Conservation (phyloP, 1,140 invertebrate genomes). For the Hirudo medicinalis region DNA sequence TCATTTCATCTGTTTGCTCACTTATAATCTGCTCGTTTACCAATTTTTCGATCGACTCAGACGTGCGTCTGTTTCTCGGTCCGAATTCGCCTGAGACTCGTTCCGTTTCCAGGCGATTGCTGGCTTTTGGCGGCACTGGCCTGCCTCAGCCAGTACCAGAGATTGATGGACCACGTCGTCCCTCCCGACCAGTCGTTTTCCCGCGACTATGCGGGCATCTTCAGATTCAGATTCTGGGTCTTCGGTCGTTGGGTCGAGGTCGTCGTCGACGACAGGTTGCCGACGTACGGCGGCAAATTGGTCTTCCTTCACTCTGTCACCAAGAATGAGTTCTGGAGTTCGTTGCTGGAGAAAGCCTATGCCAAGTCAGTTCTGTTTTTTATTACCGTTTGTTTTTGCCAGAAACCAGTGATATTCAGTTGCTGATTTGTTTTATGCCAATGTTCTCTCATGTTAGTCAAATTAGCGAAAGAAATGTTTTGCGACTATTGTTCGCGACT, state of each 20-base stretch:
- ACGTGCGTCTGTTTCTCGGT: too few relatives aligned
- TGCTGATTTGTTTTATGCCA: too few relatives aligned
- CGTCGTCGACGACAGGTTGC: conserved; percentile 58
- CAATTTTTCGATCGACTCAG: too few relatives aligned
- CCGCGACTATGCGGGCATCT: conserved; percentile 47
- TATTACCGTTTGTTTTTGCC: too few relatives aligned
- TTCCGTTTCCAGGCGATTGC: conserved; percentile 59
- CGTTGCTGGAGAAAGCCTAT: conserved; percentile 69
- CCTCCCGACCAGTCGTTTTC: conserved; percentile 85
- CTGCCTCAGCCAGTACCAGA: conserved; percentile 74
- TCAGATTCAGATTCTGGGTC: conserved; percentile 76
- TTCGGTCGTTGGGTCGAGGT: conserved; percentile 64
- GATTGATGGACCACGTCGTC: conserved; percentile 84
- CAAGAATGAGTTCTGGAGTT: conserved; percentile 63
- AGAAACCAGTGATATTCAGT: too few relatives aligned
- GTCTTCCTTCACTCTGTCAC: conserved; percentile 58
- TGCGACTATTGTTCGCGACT: too few relatives aligned
- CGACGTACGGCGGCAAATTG: conserved; percentile 56
- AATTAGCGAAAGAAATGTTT: too few relatives aligned
- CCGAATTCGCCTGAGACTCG: not conserved
- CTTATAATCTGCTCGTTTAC: too few relatives aligned
- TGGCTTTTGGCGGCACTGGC: conserved; percentile 91
- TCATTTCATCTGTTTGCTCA: too few relatives aligned
- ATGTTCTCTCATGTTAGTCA: too few relatives aligned
- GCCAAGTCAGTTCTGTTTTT: conserved; percentile 52